phyloP scores from a whole-genome alignment of 2,113 vertebrate species.

The Plectropomus leopardus region DNA sequence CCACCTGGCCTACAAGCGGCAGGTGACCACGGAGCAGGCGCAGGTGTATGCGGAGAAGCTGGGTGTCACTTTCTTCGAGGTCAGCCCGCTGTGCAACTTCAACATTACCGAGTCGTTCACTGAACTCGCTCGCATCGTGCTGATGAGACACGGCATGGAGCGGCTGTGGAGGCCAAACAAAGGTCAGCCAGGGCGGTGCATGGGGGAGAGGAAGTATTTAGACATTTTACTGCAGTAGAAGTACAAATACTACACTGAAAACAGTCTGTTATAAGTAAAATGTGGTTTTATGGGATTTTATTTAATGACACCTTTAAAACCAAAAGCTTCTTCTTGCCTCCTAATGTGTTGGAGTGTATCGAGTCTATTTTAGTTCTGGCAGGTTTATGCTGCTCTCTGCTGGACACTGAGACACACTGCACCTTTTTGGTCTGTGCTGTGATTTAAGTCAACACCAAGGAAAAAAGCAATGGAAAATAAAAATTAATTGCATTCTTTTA shows the following conservation, averaged over 20 bases:
- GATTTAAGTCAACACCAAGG: no score
- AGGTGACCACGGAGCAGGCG: conserved; percentile 92
- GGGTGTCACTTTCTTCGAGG: conserved; percentile 92
- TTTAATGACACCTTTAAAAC: no score
- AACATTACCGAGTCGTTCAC: conserved; percentile 93
- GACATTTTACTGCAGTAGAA: no score
- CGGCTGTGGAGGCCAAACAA: conserved; percentile 91
- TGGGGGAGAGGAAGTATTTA: no score
- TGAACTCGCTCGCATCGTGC: conserved; percentile 89
- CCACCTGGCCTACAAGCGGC: conserved; percentile 92
- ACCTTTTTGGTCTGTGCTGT: not conserved
- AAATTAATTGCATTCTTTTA: no score
- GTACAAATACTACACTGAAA: no score
- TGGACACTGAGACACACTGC: not conserved
- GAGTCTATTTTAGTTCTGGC: not conserved
- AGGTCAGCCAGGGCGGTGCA: conserved; percentile 63
- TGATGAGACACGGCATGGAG: conserved; percentile 92
- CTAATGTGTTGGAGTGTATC: not conserved
- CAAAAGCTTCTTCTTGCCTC: no score
- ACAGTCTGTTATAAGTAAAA: no score
- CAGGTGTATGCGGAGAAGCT: conserved; percentile 88
- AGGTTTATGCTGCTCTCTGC: conserved; percentile 12
- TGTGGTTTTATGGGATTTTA: no score
- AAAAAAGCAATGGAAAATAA: no score
- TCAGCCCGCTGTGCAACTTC: conserved; percentile 93